phyloP scores from a whole-genome alignment of 2,113 vertebrate genomes.

The Scartelaos histophorus region DNA sequence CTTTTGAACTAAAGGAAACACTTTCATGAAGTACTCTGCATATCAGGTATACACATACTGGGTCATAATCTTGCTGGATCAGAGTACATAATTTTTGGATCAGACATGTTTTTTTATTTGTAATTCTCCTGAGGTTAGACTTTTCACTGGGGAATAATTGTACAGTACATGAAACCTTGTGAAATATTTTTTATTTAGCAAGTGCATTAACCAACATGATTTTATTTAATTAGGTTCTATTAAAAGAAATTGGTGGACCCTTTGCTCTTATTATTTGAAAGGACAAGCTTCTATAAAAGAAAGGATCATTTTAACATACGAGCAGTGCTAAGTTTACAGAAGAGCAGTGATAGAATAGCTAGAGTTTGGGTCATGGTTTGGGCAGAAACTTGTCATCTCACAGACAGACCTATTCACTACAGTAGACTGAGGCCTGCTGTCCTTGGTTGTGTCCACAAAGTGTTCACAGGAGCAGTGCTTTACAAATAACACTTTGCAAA shows the following conservation, averaged over 20 bases:
- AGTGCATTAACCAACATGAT: background rate
- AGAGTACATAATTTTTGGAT: too few relatives aligned
- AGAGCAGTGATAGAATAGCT: background rate
- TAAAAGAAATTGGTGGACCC: background rate
- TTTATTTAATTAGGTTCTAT: background rate
- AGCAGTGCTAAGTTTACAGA: too few relatives aligned
- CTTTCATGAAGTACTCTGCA: too few relatives aligned
- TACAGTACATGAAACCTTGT: too few relatives aligned
- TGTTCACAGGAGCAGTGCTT: conserved; percentile 9
- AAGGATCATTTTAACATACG: too few relatives aligned
- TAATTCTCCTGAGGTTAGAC: background rate
- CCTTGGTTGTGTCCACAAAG: conserved; percentile 16
- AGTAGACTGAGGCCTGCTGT: background rate
- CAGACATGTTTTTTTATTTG: background rate
- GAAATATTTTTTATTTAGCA: too few relatives aligned
- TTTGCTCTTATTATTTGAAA: background rate
- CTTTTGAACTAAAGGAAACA: too few relatives aligned
- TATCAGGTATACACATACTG: too few relatives aligned
- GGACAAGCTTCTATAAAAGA: background rate
- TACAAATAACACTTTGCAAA: conserved; percentile 14
- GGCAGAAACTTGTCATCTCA: background rate
- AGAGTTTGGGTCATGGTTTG: background rate
- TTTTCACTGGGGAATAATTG: background rate
- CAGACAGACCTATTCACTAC: background rate
- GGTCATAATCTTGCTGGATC: too few relatives aligned